Evolutionary conservation across 2,797 vertebrate genomes (phyloP), one percentile per base, ranked within the genome.

Genomic region (Echiichthys vipera): DNA sequence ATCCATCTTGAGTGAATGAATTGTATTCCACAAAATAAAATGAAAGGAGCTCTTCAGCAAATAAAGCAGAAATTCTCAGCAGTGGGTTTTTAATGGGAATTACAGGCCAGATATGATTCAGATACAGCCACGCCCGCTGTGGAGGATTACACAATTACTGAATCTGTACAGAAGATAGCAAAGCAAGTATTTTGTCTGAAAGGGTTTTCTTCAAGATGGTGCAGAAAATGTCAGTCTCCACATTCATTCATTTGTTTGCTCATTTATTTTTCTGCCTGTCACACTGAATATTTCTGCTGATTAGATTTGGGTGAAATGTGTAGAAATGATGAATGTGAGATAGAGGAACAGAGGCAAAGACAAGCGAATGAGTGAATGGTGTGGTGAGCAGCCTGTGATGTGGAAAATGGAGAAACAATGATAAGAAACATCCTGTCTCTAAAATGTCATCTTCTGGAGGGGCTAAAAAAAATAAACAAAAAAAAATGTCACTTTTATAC

Each of bases 341-440:
- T 12, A 39, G n/a, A 67, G 43, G 32, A 74, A 65, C 9, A 36
- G 46, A 18, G 5, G 40, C 42, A 49, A 45, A 77, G 66, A 49
- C 46, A 59, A 25, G 25, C 20, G n/a, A 65, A 27, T 59, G 64
- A 78, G 49, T 59, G 58, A 69, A 64, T 57, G 65, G 40, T 62
- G 74, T 67, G 79, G 61, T 67, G 79, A 87, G 73, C 62, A 77
- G 73, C 54, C 51, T 66, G 71, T 73, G 68, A 82, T 72, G 82
- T 78, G 72, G 70, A 83, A 88, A 88, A 85, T 83, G 27, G 13
- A 58, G 71, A 82, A 50, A 62, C 46, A 24, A 61, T n/a, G 40
- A 86, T 72, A 62, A 80, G 71, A 70, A 72, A 30, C 17, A 13
- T 1, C 15, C 13, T 10, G 17, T 66, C n/a, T 65, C 36, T 20